Conservation (phyloP, 2,888 invertebrate genomes). For the Microchrysa polita region DNA sequence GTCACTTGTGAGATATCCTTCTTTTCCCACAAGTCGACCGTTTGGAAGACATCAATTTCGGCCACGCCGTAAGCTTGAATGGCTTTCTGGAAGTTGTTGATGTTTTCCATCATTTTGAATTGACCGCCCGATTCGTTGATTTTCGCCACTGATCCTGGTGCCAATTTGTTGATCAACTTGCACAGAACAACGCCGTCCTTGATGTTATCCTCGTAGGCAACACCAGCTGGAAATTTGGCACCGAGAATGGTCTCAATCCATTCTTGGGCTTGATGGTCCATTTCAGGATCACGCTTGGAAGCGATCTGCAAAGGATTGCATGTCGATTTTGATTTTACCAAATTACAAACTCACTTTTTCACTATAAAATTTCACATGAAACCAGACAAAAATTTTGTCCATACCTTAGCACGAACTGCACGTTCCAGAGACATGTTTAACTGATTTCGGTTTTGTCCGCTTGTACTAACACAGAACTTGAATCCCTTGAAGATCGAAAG, state of each 20-base stretch:
- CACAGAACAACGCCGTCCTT: constrained; percentile 93
- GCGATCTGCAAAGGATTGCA: constrained; percentile 70
- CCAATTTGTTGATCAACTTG: constrained; percentile 91
- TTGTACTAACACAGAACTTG: constrained; percentile 25
- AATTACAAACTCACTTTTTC: not conserved
- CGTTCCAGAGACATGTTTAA: constrained; percentile 89
- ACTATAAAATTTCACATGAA: not conserved
- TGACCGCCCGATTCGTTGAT: constrained; percentile 95
- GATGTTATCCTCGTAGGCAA: constrained; percentile 86
- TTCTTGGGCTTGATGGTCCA: constrained; percentile 88
- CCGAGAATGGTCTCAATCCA: constrained; percentile 92
- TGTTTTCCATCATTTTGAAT: constrained; percentile 99
- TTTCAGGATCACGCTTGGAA: constrained; percentile 81
- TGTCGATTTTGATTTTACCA: not conserved
- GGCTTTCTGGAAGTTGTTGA: constrained; percentile 89
- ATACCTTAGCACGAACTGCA: constrained; percentile 89
- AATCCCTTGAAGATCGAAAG: too few relatives aligned
- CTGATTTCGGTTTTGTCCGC: constrained; percentile 42
- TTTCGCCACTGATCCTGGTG: constrained; percentile 87
- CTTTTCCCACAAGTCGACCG: constrained; percentile 95
- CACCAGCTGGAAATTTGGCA: constrained; percentile 85
- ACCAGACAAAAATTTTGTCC: constrained; percentile 17
- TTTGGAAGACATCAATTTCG: constrained; percentile 94
- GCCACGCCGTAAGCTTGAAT: constrained; percentile 87
- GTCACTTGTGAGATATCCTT: constrained; percentile 88